A percentile compares a stretch with the other conserved stretches of the same genome.
phyloP scores from a whole-genome alignment of 2,888 invertebrate species.

The Eristalis intricaria region DNA sequence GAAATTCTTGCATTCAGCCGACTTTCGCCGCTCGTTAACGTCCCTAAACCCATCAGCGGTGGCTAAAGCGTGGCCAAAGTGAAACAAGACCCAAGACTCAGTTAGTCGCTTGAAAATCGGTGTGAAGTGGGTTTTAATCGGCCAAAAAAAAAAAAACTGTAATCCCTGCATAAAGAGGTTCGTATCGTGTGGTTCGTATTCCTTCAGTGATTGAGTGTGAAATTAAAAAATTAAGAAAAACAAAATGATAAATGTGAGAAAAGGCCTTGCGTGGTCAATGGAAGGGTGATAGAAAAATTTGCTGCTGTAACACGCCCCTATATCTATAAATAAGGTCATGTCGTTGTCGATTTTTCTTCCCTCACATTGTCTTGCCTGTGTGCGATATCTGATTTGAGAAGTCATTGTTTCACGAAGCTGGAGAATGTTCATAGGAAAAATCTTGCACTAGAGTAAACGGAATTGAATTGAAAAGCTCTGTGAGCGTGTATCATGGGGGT shows the following conservation, averaged over 20 bases:
- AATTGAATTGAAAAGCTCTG: conserved; percentile 65
- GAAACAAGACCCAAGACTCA: neutral
- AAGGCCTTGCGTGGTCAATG: conserved; percentile 2
- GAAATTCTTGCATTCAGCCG: neutral
- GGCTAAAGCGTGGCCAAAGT: neutral
- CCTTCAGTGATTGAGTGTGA: neutral
- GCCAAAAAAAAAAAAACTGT: neutral
- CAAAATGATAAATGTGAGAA: conserved; percentile 12
- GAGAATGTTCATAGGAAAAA: conserved; percentile 50
- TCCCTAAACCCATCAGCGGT: neutral
- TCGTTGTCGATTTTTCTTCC: conserved; percentile 53
- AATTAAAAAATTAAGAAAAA: neutral
- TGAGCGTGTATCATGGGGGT: conserved; percentile 13
- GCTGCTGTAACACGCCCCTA: conserved; percentile 66
- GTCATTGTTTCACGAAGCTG: conserved; percentile 63
- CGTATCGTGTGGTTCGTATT: conserved; percentile 11
- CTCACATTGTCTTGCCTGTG: conserved; percentile 54
- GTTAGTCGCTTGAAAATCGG: neutral
- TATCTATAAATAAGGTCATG: conserved; percentile 71
- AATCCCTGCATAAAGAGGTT: conserved; percentile 20
- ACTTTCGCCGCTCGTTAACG: neutral
- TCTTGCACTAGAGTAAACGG: conserved; percentile 36
- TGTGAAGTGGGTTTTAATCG: neutral
- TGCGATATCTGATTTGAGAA: conserved; percentile 45
- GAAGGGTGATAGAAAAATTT: conserved; percentile 33